Percentiles rank a stretch among this genome's conserved stretches.
Conservation (phyloP, 2,888 invertebrate genomes). For the Zelleria hepariella region DNA sequence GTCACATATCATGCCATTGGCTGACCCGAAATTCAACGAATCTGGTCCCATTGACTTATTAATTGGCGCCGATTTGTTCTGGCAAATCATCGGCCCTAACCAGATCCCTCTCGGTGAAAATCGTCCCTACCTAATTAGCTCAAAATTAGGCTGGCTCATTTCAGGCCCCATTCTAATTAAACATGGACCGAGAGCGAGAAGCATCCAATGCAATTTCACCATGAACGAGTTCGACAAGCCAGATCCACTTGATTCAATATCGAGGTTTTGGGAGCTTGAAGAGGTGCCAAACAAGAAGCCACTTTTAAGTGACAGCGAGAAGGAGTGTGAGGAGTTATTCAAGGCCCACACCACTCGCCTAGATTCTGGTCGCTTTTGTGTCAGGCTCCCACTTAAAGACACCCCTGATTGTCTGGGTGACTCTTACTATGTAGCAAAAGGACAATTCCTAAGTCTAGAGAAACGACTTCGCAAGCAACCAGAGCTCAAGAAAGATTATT, state of each 20-base stretch:
- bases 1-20: slow-evolving; percentile 9
- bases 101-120: slow-evolving; percentile 16
- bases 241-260: slow-evolving; percentile 8
- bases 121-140: slow-evolving; percentile 15
- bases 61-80: slow-evolving; percentile 18
- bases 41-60: slow-evolving; percentile 17
- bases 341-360: slow-evolving; percentile 10
- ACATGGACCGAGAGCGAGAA: slow-evolving; percentile 5
- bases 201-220: slow-evolving; percentile 14
- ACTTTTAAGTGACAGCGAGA: slow-evolving; percentile 11
- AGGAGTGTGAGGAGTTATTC: slow-evolving; percentile 16
- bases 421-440: slow-evolving; percentile 16
- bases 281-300: slow-evolving; percentile 11
- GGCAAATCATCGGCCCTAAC: slow-evolving; percentile 12
- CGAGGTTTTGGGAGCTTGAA: slow-evolving; percentile 19
- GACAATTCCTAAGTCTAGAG: slow-evolving; percentile 15
- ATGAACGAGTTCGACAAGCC: slow-evolving; percentile 3
- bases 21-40: slow-evolving; percentile 17
- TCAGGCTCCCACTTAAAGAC: slow-evolving; percentile 16
- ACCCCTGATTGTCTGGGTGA: slow-evolving; percentile 14
- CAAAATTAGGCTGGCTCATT: slow-evolving; percentile 20
- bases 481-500: slow-evolving; percentile 8
- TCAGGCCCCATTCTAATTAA: slow-evolving; percentile 7
- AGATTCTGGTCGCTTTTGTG: slow-evolving; percentile 15
- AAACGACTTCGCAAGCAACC: slow-evolving; percentile 8